Evolutionary conservation across 2,888 invertebrate species (phyloP), one percentile per base, ranked within the genome.

Genomic region (Neria commutata): DNA sequence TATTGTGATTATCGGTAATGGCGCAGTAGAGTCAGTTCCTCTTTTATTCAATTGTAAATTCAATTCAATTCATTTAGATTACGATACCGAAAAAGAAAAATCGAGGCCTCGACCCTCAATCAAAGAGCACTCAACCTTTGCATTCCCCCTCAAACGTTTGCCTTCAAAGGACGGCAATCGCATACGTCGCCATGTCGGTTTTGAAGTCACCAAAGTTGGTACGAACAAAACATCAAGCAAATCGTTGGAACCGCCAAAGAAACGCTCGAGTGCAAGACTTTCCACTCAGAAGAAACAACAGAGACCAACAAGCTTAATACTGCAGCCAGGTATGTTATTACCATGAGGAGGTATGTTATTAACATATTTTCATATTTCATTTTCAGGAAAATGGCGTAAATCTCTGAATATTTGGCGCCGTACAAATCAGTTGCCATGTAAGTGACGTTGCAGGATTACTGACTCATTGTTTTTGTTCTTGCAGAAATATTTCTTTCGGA

Each of bases 381-480:
- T n/a, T n/a, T n/a, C n/a, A n/a, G 89, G 90, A 0, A 90, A 86
- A 72, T 90, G 89, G 88, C 85, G 87, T 50, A 85, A 89, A 70
- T 88, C 89, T 1, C 72, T 90, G 4, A 86, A 85, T 61, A 84
- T 85, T 61, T 85, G 86, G 69, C 86, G 83, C 64, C 83, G 84
- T 70, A 82, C 84, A 2, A 58, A 64, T 3, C n/a, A n/a, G n/a
- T n/a, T 54, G 0, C 54, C 58, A 49, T 54, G 65, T 50, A 54
- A 57, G 5, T 49, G 21, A 14, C n/a, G n/a, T n/a, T n/a, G n/a
- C n/a, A n/a, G n/a, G n/a, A n/a, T n/a, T n/a, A n/a, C n/a, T n/a
- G n/a, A n/a, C n/a, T n/a, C n/a, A n/a, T n/a, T n/a, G n/a, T n/a
- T n/a, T n/a, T n/a, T n/a, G n/a, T n/a, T n/a, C n/a, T n/a, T n/a